phyloP scores from a whole-genome alignment of 2,888 invertebrate species.

The Nemoura dubitans region DNA sequence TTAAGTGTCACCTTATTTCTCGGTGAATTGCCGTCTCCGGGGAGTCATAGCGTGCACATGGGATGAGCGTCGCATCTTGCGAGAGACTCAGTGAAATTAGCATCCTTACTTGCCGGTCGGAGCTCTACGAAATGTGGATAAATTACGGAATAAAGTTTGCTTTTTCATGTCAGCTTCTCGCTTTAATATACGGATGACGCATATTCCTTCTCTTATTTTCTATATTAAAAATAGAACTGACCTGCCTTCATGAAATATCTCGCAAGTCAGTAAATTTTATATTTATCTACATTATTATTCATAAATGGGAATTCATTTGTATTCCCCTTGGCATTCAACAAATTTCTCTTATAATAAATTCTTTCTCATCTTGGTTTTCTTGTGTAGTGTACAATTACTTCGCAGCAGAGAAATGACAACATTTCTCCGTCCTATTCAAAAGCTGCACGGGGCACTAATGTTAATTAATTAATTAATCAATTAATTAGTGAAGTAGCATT shows the following conservation, averaged over 20 bases:
- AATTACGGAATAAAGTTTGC: background rate
- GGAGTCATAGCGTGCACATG: background rate
- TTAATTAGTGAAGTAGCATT: background rate
- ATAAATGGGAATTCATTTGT: background rate
- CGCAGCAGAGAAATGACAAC: background rate
- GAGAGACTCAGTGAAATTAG: background rate
- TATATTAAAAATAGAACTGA: background rate
- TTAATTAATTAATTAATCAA: background rate
- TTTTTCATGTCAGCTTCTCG: background rate
- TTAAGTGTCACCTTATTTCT: slow-evolving; percentile 5
- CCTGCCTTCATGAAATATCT: background rate
- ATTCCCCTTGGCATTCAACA: background rate
- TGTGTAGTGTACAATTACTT: background rate
- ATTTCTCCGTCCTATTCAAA: background rate
- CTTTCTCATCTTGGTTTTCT: background rate
- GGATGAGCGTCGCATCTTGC: background rate
- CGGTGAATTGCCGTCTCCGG: background rate
- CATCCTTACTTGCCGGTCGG: background rate
- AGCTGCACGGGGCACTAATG: background rate
- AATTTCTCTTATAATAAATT: background rate
- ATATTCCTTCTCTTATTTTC: background rate
- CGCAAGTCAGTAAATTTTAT: background rate
- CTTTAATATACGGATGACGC: background rate
- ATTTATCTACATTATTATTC: background rate
- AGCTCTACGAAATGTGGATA: background rate